These are phyloP conservation scores for Phoenicopterus ruber DNA, from an alignment of 2,113 vertebrate genomes.

Conservation along the genomic window DNA sequence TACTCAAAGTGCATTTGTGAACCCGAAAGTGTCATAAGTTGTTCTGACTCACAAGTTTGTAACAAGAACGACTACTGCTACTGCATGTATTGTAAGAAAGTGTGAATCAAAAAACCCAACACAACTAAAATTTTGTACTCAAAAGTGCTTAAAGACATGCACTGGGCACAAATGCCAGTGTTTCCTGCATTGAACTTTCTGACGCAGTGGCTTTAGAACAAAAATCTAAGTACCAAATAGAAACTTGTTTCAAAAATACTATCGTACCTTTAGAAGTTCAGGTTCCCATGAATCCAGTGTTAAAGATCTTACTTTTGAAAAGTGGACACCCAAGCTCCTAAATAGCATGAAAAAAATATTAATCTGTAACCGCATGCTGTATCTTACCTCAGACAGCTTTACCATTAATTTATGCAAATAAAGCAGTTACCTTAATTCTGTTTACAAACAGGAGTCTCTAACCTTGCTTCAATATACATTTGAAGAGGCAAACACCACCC, in stretches of 20 bases:
- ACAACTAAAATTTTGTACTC: neutral
- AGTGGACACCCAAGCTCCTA: conserved; percentile 97
- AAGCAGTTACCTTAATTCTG: neutral
- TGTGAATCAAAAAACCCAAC: neutral
- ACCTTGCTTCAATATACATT: neutral
- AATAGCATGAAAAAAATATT: neutral
- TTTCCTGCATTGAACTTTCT: neutral
- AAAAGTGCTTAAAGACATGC: neutral
- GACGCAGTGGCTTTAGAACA: neutral
- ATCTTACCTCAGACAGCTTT: neutral
- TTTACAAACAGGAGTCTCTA: neutral
- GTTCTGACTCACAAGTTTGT: neutral
- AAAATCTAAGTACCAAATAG: neutral
- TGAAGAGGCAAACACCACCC: neutral
- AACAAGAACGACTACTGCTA: neutral
- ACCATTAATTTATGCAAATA: neutral
- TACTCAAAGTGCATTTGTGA: neutral
- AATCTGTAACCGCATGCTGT: neutral
- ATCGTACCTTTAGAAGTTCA: conserved; percentile 91
- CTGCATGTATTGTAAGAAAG: neutral
- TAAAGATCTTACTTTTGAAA: conserved; percentile 95
- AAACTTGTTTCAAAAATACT: neutral
- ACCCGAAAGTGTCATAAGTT: neutral
- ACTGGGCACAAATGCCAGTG: neutral
- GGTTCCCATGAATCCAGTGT: conserved; percentile 96